These are phyloP conservation scores for Cheilosia scutellata DNA, from an alignment of 2,888 invertebrate species.

Conservation along the genomic window DNA sequence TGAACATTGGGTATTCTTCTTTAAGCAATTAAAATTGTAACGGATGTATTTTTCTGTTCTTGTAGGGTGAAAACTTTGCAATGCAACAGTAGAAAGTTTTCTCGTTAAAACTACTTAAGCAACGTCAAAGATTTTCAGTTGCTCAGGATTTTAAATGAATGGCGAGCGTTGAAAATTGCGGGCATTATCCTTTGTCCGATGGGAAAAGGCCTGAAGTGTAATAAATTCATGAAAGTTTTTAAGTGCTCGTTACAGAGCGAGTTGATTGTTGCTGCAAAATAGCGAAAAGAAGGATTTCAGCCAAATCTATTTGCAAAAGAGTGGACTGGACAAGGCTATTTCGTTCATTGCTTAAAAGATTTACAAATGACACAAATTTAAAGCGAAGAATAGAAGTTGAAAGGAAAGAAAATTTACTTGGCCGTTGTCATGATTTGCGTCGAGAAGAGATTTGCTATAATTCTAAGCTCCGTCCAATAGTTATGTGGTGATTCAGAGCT, in stretches of 20 bases:
- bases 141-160: not conserved
- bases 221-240: slow-evolving; percentile 45
- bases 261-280: slow-evolving; percentile 10
- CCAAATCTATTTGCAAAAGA: not conserved
- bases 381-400: too few species aligned
- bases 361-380: too few species aligned
- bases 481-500: too few species aligned
- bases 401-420: not conserved
- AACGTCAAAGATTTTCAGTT: not conserved
- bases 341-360: too few species aligned
- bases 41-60: not conserved
- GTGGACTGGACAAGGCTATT: not conserved
- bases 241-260: slow-evolving; percentile 2
- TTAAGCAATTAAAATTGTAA: slow-evolving; percentile 7
- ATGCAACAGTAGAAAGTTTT: slow-evolving; percentile 7
- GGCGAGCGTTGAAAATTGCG: not conserved
- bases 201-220: not conserved
- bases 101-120: slow-evolving; percentile 1
- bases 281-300: not conserved
- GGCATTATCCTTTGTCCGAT: not conserved
- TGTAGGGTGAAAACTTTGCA: slow-evolving; percentile 1
- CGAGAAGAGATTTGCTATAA: too few species aligned
- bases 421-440: too few species aligned
- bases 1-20: not conserved
- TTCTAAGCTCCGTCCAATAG: too few species aligned